Percentiles rank a stretch among this genome's conserved stretches.
These are phyloP conservation scores for Drosophila oshimai DNA, from an alignment of 1,140 invertebrate genomes.

Conservation along the genomic window DNA sequence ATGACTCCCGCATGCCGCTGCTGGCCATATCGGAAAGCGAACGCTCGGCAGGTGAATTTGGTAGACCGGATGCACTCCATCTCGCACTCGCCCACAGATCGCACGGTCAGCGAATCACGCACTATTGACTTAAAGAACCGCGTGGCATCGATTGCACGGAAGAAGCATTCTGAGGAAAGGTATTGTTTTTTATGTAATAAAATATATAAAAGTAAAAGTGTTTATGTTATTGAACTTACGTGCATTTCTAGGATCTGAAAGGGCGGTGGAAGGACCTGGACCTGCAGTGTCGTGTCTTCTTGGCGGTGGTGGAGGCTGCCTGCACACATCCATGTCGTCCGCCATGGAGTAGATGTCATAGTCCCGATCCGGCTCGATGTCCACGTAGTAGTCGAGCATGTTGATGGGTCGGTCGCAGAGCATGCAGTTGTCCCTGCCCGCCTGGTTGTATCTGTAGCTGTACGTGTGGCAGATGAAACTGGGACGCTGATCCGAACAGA, in stretches of 20 bases:
- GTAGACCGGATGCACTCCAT: constrained; percentile 87
- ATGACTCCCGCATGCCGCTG: constrained; percentile 85
- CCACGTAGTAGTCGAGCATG: constrained; percentile 88
- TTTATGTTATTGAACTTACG: constrained; percentile 45
- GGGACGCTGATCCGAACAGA: constrained; percentile 87
- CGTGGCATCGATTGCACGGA: constrained; percentile 89
- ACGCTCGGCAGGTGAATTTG: constrained; percentile 89
- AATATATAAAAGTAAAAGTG: too few relatives aligned
- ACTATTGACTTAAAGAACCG: constrained; percentile 86
- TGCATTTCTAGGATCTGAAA: constrained; percentile 73
- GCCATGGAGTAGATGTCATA: constrained; percentile 91
- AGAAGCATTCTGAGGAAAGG: constrained; percentile 88
- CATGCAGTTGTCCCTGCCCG: constrained; percentile 88
- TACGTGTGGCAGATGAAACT: constrained; percentile 89
- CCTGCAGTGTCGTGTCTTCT: constrained; percentile 49
- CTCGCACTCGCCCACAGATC: constrained; percentile 89
- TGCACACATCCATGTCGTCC: constrained; percentile 84
- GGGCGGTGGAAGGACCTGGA: constrained; percentile 61
- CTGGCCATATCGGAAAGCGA: constrained; percentile 88
- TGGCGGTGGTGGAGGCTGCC: constrained; percentile 54
- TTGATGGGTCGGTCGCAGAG: constrained; percentile 87
- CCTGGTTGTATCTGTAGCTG: constrained; percentile 86
- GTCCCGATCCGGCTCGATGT: constrained; percentile 89
- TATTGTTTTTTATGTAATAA: neutral
- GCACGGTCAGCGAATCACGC: constrained; percentile 86